Conservation (phyloP, 2,113 vertebrate genomes). For the Alligator mississippiensis region DNA sequence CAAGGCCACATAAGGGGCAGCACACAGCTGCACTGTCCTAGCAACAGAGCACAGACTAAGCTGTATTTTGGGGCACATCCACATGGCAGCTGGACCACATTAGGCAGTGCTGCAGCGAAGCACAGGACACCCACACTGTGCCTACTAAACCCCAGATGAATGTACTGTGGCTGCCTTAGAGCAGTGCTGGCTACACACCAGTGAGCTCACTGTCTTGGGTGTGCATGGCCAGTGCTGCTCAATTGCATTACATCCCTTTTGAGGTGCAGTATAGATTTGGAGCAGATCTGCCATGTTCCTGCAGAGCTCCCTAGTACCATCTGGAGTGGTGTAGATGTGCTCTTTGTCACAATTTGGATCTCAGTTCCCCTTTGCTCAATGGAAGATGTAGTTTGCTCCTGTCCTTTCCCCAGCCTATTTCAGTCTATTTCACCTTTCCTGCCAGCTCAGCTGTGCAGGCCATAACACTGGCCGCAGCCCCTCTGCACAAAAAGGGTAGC, state of each 20-base stretch:
- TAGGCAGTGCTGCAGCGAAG: no score
- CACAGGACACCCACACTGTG: no score
- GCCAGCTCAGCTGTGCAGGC: not conserved
- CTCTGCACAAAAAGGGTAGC: accelerated
- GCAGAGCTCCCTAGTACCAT: no score
- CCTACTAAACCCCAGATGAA: no score
- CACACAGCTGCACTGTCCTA: not conserved
- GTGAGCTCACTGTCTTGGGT: no score
- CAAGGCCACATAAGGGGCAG: not conserved
- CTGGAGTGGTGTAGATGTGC: not conserved
- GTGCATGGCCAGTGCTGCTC: no score
- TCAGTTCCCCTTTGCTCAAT: not conserved
- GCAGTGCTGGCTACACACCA: no score
- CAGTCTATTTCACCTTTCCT: not conserved
- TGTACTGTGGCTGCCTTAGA: no score
- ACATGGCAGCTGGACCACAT: no score
- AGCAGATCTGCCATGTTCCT: not conserved
- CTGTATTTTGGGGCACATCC: no score
- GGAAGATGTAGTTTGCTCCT: not conserved
- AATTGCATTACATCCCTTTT: no score
- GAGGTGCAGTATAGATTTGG: not conserved
- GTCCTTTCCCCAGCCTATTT: not conserved
- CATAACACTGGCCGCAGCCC: not conserved
- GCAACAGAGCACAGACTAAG: not conserved
- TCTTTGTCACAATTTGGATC: not conserved